A percentile compares a stretch with the other conserved stretches of the same genome.
These are phyloP conservation scores for Globia sparganii DNA, from an alignment of 2,888 invertebrate species.

Conservation along the genomic window DNA sequence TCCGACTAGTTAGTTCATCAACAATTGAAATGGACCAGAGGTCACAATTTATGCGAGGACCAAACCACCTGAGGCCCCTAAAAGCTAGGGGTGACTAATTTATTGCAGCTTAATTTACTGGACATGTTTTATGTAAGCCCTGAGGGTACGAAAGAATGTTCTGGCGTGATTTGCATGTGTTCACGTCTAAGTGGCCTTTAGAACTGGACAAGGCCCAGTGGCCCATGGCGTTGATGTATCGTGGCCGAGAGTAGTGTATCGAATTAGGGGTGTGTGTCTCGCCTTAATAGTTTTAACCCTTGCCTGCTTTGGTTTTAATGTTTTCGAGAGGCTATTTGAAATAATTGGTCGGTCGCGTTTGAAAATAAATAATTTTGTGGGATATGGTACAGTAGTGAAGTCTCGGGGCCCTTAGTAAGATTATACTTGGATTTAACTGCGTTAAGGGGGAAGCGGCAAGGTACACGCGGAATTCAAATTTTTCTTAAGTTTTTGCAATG, in stretches of 20 bases:
- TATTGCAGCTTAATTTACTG: conserved; percentile 84
- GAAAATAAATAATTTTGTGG: conserved; percentile 16
- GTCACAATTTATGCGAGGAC: conserved; percentile 78
- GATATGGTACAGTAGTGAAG: not conserved
- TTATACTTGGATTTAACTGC: not conserved
- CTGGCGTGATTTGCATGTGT: conserved; percentile 86
- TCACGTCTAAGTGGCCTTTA: conserved; percentile 74
- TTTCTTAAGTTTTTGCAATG: too few relatives aligned
- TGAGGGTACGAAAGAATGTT: conserved; percentile 81
- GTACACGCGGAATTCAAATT: too few relatives aligned
- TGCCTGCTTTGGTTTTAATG: conserved; percentile 39
- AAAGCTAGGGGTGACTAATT: conserved; percentile 79
- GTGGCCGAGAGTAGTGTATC: conserved; percentile 57
- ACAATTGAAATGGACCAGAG: conserved; percentile 79
- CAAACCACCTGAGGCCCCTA: conserved; percentile 76
- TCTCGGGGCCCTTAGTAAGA: not conserved
- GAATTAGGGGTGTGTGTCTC: conserved; percentile 55
- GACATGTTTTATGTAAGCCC: conserved; percentile 77
- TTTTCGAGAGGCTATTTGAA: conserved; percentile 35
- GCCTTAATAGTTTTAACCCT: conserved; percentile 55
- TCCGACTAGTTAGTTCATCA: conserved; percentile 71
- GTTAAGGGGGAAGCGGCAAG: not conserved
- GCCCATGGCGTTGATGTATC: conserved; percentile 62
- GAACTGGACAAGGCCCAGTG: conserved; percentile 63
- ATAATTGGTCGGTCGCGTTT: conserved; percentile 35